A percentile compares a stretch with the other conserved stretches of the same genome.
phyloP scores from a whole-genome alignment of 2,797 vertebrate species.

The Phrynocephalus forsythii region DNA sequence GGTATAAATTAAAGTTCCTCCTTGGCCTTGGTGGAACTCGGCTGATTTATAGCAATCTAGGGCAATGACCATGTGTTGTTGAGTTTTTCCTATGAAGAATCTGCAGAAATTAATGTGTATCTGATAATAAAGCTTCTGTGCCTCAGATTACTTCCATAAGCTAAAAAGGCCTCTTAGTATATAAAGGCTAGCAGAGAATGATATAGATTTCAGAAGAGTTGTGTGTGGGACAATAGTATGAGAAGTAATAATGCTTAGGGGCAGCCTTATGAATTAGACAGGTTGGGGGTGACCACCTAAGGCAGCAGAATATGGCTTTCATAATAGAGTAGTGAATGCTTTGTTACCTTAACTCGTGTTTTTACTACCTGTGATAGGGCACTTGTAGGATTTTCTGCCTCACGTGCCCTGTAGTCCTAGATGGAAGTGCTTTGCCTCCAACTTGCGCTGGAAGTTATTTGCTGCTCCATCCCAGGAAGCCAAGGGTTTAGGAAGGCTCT shows the following conservation, averaged over 20 bases:
- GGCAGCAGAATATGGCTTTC: not conserved
- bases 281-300: not conserved
- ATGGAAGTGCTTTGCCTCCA: not conserved
- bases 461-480: not conserved
- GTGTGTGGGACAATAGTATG: no score
- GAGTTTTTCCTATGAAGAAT: not conserved
- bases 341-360: not conserved
- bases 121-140: not conserved
- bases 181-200: not conserved
- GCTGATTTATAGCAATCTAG: constrained; percentile 25
- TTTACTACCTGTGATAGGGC: not conserved
- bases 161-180: not conserved
- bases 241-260: no score
- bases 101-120: not conserved
- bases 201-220: not conserved
- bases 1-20: constrained; percentile 20
- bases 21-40: not conserved
- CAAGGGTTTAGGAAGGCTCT: not conserved
- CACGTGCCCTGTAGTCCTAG: not conserved
- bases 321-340: not conserved
- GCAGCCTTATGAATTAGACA: not conserved
- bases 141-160: not conserved
- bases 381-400: not conserved
- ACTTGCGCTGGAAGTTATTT: not conserved
- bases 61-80: not conserved